These are phyloP conservation scores for Sciurus niger DNA, from an alignment of 2,113 vertebrate species.

Conservation along the genomic window DNA sequence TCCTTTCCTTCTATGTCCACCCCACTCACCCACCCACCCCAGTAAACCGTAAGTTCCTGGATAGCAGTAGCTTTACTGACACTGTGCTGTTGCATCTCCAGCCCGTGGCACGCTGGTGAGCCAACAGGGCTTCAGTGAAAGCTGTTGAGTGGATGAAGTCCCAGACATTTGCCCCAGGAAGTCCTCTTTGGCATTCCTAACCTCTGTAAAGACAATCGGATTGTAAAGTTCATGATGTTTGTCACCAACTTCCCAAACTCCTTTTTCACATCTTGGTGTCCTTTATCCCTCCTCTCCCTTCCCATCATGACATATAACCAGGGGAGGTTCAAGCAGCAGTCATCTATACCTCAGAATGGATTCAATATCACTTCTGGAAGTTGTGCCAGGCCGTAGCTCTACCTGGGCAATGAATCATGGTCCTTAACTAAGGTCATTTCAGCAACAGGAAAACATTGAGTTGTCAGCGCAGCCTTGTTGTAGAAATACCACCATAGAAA, in stretches of 20 bases:
- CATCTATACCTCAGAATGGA: not conserved
- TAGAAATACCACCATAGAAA: not conserved
- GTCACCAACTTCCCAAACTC: not conserved
- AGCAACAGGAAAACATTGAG: not conserved
- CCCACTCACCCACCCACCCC: not conserved
- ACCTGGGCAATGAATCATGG: not conserved
- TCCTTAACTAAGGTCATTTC: conserved; percentile 33
- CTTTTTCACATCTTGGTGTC: not conserved
- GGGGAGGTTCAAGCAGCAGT: not conserved
- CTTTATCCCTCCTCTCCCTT: not conserved
- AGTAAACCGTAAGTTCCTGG: not conserved
- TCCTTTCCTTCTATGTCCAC: not conserved
- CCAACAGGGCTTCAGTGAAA: not conserved
- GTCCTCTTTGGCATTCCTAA: not conserved
- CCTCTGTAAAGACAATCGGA: not conserved
- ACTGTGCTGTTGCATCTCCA: not conserved
- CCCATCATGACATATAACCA: not conserved
- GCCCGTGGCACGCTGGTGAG: not conserved
- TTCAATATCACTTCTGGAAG: not conserved
- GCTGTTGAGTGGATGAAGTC: not conserved
- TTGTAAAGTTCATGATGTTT: not conserved
- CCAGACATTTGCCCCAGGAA: not conserved
- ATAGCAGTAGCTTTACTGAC: not conserved
- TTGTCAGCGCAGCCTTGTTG: not conserved
- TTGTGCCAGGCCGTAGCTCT: not conserved